phyloP scores from a whole-genome alignment of 2,113 vertebrate genomes.

The Lanius ludovicianus region DNA sequence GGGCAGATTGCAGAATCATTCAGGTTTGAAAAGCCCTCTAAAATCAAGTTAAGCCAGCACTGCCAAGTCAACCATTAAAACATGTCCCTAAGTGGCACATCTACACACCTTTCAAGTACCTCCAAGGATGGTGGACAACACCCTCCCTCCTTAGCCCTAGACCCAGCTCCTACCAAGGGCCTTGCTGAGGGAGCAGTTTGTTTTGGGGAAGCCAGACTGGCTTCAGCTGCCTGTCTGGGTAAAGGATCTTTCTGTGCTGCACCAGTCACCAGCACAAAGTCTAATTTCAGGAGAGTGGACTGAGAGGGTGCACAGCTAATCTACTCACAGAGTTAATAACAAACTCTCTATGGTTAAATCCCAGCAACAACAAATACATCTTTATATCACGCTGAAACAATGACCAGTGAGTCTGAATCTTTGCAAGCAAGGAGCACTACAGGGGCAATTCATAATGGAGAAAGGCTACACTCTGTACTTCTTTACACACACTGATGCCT shows the following conservation, averaged over 20 bases:
- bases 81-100: not conserved
- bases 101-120: not conserved
- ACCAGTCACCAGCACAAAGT: not conserved
- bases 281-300: not conserved
- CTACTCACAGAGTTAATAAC: not conserved
- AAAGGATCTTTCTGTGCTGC: not conserved
- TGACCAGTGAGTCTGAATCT: not conserved
- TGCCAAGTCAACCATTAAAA: not conserved
- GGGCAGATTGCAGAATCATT: fast-evolving
- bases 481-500: not conserved
- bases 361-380: not conserved
- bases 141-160: not conserved
- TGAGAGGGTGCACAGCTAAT: not conserved
- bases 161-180: not conserved
- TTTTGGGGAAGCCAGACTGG: not conserved
- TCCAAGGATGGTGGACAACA: not conserved
- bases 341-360: not conserved
- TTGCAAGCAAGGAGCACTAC: not conserved
- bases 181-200: not conserved
- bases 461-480: not conserved
- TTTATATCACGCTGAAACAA: not conserved
- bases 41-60: not conserved
- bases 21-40: not conserved
- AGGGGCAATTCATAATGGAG: not conserved
- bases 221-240: not conserved